Evolutionary conservation across 2,113 vertebrate species (phyloP).

Genomic region (Plecotus auritus): DNA sequence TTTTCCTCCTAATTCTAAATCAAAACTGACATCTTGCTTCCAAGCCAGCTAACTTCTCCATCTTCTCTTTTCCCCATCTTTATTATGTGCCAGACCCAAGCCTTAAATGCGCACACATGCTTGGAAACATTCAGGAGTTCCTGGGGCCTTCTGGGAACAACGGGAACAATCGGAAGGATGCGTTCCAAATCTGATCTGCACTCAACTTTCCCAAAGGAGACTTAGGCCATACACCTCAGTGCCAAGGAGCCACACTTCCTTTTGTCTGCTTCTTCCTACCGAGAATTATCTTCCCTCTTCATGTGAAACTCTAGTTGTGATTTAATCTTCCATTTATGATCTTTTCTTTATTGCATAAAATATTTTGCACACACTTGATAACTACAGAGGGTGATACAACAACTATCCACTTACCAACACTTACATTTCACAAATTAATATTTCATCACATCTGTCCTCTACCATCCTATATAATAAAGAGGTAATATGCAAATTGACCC

Average conservation of each 20-base stretch:
- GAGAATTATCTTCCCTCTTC: neutral
- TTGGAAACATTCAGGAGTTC: neutral
- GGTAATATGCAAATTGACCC: too few species aligned
- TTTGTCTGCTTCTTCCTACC: neutral
- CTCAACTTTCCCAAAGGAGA: neutral
- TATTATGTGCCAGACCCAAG: neutral
- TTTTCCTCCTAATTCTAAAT: constrained; percentile 49
- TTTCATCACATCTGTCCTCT: neutral
- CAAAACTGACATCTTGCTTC: constrained; percentile 16
- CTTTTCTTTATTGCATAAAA: neutral
- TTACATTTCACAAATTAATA: neutral
- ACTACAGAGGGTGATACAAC: neutral
- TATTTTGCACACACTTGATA: neutral
- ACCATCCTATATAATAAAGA: too few species aligned
- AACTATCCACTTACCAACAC: neutral
- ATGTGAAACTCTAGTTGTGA: neutral
- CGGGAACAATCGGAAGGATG: neutral
- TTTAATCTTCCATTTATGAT: neutral
- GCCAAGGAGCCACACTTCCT: neutral
- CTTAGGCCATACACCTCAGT: neutral
- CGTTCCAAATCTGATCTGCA: neutral
- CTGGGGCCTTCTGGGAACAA: neutral
- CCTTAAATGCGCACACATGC: neutral
- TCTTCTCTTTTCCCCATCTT: neutral
- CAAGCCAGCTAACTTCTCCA: neutral